Conservation (phyloP, 2,888 invertebrate species). For the Invenusta paracnida region DNA sequence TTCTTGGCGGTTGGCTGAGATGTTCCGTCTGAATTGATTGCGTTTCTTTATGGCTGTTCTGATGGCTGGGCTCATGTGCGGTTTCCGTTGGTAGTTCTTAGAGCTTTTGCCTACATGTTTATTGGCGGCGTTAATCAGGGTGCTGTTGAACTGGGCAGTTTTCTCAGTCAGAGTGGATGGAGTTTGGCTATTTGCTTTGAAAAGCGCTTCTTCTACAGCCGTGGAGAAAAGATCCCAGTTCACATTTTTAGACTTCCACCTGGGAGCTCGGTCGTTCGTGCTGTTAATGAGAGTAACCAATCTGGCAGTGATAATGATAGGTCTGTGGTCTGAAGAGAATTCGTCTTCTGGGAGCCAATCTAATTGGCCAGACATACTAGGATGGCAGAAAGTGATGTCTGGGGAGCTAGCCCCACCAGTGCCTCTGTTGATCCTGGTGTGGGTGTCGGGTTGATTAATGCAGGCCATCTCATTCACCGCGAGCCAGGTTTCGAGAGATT, state of each 20-base stretch:
- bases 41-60: neutral
- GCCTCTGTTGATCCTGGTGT: neutral
- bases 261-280: no score
- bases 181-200: no score
- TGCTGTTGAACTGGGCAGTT: neutral
- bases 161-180: neutral
- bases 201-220: no score
- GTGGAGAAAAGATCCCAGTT: no score
- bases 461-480: no score
- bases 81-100: neutral
- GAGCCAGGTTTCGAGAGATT: neutral
- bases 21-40: neutral
- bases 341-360: neutral
- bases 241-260: no score
- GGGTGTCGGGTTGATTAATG: neutral
- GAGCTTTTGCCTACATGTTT: neutral
- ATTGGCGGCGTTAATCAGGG: neutral
- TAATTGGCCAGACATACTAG: neutral
- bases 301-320: neutral
- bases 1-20: neutral
- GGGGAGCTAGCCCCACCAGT: neutral
- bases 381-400: neutral
- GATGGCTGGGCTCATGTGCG: neutral
- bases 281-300: neutral
- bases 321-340: neutral